A percentile compares a stretch with the other conserved stretches of the same genome.
Conservation (phyloP, 2,113 vertebrate genomes). For the Formicarius rufipectus region DNA sequence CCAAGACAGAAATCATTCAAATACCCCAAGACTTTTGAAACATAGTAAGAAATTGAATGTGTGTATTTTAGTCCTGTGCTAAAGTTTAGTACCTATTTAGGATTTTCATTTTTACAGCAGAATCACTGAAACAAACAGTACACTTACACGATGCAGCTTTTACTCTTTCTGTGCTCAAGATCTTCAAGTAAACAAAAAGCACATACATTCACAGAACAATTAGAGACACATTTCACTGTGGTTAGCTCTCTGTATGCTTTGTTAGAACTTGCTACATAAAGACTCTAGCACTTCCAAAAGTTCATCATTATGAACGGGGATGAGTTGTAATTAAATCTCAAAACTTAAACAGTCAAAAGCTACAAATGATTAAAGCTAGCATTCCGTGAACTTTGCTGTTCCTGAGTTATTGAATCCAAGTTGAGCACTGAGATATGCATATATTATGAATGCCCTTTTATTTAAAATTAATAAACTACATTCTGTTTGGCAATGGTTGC, state of each 20-base stretch:
- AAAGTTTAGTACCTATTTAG: neutral
- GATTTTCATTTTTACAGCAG: slow-evolving; percentile 29
- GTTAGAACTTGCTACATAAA: neutral
- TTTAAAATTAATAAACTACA: slow-evolving; percentile 42
- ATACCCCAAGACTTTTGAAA: neutral
- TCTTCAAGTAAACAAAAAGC: neutral
- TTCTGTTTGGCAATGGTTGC: neutral
- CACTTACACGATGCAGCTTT: neutral
- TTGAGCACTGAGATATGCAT: neutral
- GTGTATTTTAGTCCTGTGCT: neutral
- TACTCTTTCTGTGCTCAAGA: neutral
- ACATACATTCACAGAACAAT: neutral
- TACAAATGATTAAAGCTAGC: slow-evolving; percentile 42
- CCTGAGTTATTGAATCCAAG: slow-evolving; percentile 42
- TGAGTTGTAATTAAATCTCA: slow-evolving; percentile 41
- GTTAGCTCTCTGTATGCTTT: neutral
- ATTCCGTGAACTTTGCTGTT: slow-evolving; percentile 54
- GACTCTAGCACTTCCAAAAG: neutral
- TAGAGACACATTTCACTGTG: neutral
- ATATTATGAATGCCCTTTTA: slow-evolving; percentile 51
- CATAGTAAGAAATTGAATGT: neutral
- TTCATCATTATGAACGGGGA: neutral
- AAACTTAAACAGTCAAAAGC: slow-evolving; percentile 50
- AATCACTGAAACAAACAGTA: neutral
- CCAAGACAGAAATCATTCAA: slow-evolving; percentile 65